Base-by-base conservation (phyloP, 2,888 invertebrate species). In the Brassicogethes aeneus region DNA sequence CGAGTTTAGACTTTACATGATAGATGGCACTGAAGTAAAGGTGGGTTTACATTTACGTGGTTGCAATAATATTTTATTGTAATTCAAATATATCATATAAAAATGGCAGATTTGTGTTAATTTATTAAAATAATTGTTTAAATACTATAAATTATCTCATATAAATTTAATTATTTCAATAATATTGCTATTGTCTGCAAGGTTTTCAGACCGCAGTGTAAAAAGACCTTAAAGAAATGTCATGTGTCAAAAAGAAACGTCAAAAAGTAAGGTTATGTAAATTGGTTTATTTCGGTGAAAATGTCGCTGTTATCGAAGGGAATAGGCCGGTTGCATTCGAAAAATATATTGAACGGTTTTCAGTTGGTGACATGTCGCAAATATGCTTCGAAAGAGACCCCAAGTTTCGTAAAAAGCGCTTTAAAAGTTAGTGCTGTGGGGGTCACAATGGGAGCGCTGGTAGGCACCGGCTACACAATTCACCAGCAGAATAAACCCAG, bases 381-480 rank as follows among this genome's bases (percentile, higher is more conserved):
- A 37, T 45, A 42, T 34, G 40, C 46, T 16, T 37, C 47, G 10
- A 41, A 40, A 23, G 17, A 44, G 10, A n/a, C n/a, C n/a, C 29
- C 30, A 16, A 49, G 34, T 36, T 33, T 35, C 3, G 13, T 41
- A 2, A 54, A 46, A 47, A 52, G 52, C 8, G 33, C 54, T 14
- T 55, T 68, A 31, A 64, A 62, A 52, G 48, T 68, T 36, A 65
- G 68, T 16, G 50, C 69, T 13, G 49, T 65, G 14, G 68, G 70
- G 30, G 45, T 67, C 16, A 66, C 69, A 13, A 54, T 68, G 13
- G 71, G 72, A 38, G 66, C 68, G 17, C 44, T 68, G 1, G 55
- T 69, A 2, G 74, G 74, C 34, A 66, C 68, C 46, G 71, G 73
- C 51, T 74, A 73, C 59, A 68, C 74, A 1, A 65, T 69, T 32